These are phyloP conservation scores for Halcyon smyrnensis DNA, from an alignment of 2,797 vertebrate species.

Conservation along the genomic window DNA sequence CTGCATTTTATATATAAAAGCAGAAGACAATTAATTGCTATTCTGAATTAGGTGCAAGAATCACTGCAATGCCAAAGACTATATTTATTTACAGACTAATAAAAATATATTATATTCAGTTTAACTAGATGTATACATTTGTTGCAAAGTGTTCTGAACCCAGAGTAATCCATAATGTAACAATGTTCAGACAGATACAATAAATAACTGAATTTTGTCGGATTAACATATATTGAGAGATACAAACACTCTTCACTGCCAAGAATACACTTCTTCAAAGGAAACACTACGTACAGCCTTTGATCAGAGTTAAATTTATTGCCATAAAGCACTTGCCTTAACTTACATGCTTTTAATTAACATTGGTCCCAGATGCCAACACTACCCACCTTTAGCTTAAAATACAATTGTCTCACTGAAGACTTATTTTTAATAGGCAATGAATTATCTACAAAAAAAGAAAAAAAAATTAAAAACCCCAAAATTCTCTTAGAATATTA, in stretches of 20 bases:
- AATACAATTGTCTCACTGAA: conserved; percentile 27
- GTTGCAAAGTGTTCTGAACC: conserved; percentile 39
- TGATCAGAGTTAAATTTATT: conserved; percentile 50
- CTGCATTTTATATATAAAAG: neutral
- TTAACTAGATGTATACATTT: conserved; percentile 51
- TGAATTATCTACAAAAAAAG: conserved; percentile 5
- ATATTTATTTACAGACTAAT: conserved; percentile 76
- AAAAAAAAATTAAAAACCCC: neutral
- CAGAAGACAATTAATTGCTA: conserved; percentile 30
- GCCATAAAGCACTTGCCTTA: conserved; percentile 32
- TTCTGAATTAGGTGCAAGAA: conserved; percentile 44
- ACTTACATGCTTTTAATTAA: conserved; percentile 56
- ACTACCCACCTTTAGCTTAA: conserved; percentile 2
- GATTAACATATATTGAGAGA: neutral
- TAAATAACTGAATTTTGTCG: conserved; percentile 32
- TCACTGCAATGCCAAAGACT: conserved; percentile 62
- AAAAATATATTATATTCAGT: conserved; percentile 72
- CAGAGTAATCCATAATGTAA: conserved; percentile 7
- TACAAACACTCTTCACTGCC: neutral
- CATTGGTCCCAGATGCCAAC: conserved; percentile 38
- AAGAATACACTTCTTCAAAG: conserved; percentile 46
- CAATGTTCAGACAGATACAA: conserved; percentile 29
- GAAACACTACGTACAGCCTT: conserved; percentile 54
- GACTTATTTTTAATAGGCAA: conserved; percentile 15
- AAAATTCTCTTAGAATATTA: conserved; percentile 37